phyloP scores from a whole-genome alignment of 1,140 invertebrate species.

The Ceratosolen solmsi region DNA sequence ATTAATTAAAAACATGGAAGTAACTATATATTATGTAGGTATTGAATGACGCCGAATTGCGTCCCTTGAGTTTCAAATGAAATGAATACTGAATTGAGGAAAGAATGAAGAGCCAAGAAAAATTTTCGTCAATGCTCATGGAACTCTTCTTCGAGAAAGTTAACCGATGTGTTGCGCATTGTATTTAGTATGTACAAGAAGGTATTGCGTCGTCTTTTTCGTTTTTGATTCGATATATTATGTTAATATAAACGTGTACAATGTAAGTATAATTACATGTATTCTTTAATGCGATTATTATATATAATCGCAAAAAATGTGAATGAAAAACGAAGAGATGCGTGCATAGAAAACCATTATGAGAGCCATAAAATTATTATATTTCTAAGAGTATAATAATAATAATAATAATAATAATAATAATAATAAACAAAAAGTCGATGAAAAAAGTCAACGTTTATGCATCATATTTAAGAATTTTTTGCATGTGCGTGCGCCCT shows the following conservation, averaged over 20 bases:
- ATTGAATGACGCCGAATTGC: background rate
- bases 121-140: constrained; percentile 7
- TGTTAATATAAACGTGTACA: constrained; percentile 21
- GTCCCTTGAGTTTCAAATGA: constrained; percentile 24
- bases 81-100: background rate
- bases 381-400: constrained; percentile 32
- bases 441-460: constrained; percentile 32
- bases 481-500: constrained; percentile 16
- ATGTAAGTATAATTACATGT: background rate
- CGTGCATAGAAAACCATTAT: constrained; percentile 5
- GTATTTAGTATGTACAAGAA: constrained; percentile 35
- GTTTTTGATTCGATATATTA: constrained; percentile 29
- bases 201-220: constrained; percentile 31
- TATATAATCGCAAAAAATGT: too few relatives aligned
- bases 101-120: constrained; percentile 7
- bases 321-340: constrained; percentile 11
- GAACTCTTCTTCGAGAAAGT: constrained; percentile 17
- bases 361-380: constrained; percentile 35
- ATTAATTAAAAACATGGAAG: constrained; percentile 30
- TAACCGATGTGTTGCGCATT: constrained; percentile 30
- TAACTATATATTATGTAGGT: constrained; percentile 22
- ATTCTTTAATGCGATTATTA: background rate
- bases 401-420: background rate
- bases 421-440: background rate
- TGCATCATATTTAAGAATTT: constrained; percentile 11